These are phyloP conservation scores for Pocota personata DNA, from an alignment of 2,888 invertebrate species.

Conservation along the genomic window DNA sequence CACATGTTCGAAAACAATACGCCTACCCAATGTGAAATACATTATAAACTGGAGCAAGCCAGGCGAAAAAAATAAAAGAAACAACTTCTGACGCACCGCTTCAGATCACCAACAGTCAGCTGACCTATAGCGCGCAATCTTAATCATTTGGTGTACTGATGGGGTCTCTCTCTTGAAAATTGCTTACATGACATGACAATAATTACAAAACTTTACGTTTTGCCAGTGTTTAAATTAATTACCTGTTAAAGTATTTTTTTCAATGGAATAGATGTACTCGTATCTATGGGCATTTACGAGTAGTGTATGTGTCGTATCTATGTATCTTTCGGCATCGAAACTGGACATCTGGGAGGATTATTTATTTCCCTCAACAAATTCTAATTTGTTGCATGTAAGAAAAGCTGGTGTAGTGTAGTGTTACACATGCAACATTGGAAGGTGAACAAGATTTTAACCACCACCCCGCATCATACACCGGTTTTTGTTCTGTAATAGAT, in stretches of 20 bases:
- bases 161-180: conserved; percentile 28
- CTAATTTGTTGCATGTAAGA: conserved; percentile 38
- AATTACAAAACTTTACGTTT: conserved; percentile 66
- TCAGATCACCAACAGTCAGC: conserved; percentile 22
- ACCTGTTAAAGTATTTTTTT: conserved; percentile 1
- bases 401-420: background rate
- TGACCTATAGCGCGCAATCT: conserved; percentile 54
- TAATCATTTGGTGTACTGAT: conserved; percentile 22
- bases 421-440: conserved; percentile 65
- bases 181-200: conserved; percentile 60
- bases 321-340: conserved; percentile 28
- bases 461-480: background rate
- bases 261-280: background rate
- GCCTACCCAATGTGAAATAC: conserved; percentile 50
- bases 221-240: conserved; percentile 68
- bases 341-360: conserved; percentile 35
- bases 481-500: background rate
- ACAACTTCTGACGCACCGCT: conserved; percentile 64
- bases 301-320: background rate
- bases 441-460: conserved; percentile 62
- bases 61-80: conserved; percentile 37
- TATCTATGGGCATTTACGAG: conserved; percentile 34
- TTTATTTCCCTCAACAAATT: conserved; percentile 22
- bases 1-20: conserved; percentile 66
- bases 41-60: conserved; percentile 58